These are phyloP conservation scores for Plebejus argus DNA, from an alignment of 2,888 invertebrate genomes.

Conservation along the genomic window DNA sequence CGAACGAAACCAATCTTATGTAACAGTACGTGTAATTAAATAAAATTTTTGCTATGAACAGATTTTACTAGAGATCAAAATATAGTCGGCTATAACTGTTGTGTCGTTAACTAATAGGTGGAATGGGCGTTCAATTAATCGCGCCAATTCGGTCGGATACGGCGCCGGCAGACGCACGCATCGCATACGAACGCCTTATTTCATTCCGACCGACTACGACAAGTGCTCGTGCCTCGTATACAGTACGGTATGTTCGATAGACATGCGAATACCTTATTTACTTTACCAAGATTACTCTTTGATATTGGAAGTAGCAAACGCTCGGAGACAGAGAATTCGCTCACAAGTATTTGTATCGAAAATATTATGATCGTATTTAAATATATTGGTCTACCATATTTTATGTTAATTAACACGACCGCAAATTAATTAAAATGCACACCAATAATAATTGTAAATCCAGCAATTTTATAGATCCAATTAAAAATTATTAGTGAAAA, in stretches of 20 bases:
- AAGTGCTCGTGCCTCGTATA: slow-evolving; percentile 35
- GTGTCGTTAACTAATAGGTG: slow-evolving; percentile 67
- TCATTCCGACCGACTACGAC: slow-evolving; percentile 46
- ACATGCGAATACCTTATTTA: slow-evolving; percentile 20
- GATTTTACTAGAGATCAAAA: not conserved
- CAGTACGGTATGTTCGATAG: not conserved
- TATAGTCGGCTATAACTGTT: slow-evolving; percentile 45
- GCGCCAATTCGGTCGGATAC: slow-evolving; percentile 64
- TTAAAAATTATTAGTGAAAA: not conserved
- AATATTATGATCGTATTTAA: not conserved
- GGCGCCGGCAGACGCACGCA: slow-evolving; percentile 57
- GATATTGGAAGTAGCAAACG: not conserved
- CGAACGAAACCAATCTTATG: not conserved
- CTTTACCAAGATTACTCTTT: slow-evolving; percentile 6
- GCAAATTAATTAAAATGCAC: slow-evolving; percentile 6
- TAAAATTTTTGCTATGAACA: not conserved
- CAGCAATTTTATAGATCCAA: not conserved
- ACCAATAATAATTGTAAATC: not conserved
- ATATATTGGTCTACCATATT: not conserved
- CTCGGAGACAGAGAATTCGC: not conserved
- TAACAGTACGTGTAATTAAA: not conserved
- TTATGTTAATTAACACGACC: slow-evolving; percentile 9
- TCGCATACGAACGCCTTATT: slow-evolving; percentile 50
- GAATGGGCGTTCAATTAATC: slow-evolving; percentile 74
- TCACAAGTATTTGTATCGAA: not conserved